Evolutionary conservation across 1,140 invertebrate genomes (phyloP).

Genomic region (Solenopsis fugax): DNA sequence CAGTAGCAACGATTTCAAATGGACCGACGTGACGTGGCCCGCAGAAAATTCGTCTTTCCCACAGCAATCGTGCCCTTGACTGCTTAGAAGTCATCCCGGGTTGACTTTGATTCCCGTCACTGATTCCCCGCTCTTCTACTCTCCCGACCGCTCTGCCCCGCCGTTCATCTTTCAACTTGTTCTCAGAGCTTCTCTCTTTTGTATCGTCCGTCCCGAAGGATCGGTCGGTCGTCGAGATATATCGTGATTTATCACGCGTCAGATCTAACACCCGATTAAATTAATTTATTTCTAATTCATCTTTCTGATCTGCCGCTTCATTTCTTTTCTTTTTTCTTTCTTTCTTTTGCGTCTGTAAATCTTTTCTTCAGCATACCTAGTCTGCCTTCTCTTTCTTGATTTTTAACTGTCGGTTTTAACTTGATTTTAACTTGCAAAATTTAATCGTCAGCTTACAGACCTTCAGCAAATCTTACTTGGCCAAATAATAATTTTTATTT

Average conservation of each 20-base stretch:
- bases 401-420: background rate
- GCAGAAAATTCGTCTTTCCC: constrained; percentile 56
- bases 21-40: constrained; percentile 32
- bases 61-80: constrained; percentile 42
- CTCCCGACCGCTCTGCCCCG: background rate
- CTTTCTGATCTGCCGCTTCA: background rate
- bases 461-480: background rate
- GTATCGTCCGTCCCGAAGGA: background rate
- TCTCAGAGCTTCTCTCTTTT: background rate
- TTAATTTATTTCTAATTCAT: constrained; percentile 28
- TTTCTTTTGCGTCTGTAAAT: background rate
- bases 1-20: constrained; percentile 39
- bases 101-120: background rate
- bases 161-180: background rate
- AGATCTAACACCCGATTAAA: background rate
- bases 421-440: constrained; percentile 26
- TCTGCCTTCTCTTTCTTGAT: background rate
- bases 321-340: background rate
- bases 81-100: background rate
- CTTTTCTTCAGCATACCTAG: background rate
- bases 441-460: background rate
- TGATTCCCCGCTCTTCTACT: background rate
- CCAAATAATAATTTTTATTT: background rate
- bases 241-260: background rate
- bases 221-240: background rate